Percentiles rank a stretch among this genome's conserved stretches.
Conservation (phyloP, 2,888 invertebrate genomes). For the Pycnomerus fuliginosus region DNA sequence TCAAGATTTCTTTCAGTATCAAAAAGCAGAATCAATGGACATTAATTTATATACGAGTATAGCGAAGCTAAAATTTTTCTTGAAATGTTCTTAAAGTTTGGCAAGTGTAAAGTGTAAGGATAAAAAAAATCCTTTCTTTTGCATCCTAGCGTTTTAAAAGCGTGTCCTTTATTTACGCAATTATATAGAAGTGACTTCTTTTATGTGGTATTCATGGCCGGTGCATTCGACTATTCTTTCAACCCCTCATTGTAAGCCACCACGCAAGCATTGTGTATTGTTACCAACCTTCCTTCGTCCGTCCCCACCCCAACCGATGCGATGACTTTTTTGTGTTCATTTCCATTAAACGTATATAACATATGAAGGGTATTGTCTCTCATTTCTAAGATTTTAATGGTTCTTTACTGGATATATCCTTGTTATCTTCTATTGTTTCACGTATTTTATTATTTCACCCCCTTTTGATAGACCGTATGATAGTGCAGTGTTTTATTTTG, state of each 20-base stretch:
- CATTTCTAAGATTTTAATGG: conserved; percentile 40
- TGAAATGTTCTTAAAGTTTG: no score
- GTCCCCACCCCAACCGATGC: conserved; percentile 26
- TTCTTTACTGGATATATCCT: conserved; percentile 39
- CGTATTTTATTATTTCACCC: conserved; percentile 8
- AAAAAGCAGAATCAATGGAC: no score
- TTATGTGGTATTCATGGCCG: conserved; percentile 47
- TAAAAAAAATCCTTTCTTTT: conserved; percentile 32
- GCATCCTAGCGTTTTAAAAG: conserved; percentile 41
- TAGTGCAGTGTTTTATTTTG: no score
- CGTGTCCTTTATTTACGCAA: conserved; percentile 50
- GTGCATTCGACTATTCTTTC: conserved; percentile 48
- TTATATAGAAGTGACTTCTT: conserved; percentile 50
- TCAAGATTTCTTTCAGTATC: no score
- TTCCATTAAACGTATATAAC: conserved; percentile 44
- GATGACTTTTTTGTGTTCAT: conserved; percentile 44
- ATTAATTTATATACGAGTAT: no score
- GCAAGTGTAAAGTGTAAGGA: no score
- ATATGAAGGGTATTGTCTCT: conserved; percentile 39
- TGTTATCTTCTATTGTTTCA: conserved; percentile 35
- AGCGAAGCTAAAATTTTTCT: no score
- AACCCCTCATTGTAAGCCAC: conserved; percentile 42
- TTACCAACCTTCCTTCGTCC: conserved; percentile 43
- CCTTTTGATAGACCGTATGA: no score
- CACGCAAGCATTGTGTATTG: conserved; percentile 45